Percentiles rank a stretch among this genome's conserved stretches.
Evolutionary conservation across 2,888 invertebrate species (phyloP).

Genomic region (Apeira syringaria): DNA sequence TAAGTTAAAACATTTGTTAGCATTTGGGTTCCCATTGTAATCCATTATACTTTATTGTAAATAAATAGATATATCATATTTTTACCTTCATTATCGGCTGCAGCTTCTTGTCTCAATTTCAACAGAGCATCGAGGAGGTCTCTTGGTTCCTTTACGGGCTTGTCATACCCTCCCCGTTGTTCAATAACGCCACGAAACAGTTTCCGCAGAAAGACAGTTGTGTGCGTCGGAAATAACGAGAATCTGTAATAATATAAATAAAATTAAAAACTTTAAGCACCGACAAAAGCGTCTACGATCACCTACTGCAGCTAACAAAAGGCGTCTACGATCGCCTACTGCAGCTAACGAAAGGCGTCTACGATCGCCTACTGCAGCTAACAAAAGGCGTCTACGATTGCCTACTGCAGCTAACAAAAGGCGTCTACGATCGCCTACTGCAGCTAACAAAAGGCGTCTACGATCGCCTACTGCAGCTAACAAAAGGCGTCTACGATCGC

Average conservation of each 20-base stretch:
- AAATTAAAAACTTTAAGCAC: too few relatives aligned
- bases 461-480: too few relatives aligned
- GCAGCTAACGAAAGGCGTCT: too few relatives aligned
- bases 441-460: too few relatives aligned
- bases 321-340: too few relatives aligned
- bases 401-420: too few relatives aligned
- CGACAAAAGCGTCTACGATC: too few relatives aligned
- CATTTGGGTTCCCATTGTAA: not conserved
- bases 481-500: too few relatives aligned
- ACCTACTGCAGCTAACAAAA: too few relatives aligned
- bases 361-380: too few relatives aligned
- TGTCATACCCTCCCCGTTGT: slow-evolving; percentile 42
- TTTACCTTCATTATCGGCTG: slow-evolving; percentile 41
- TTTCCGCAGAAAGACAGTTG: slow-evolving; percentile 42
- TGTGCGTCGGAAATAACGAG: slow-evolving; percentile 49
- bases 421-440: too few relatives aligned
- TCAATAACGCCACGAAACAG: slow-evolving; percentile 41
- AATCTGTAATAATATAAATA: slow-evolving; percentile 54
- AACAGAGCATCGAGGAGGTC: slow-evolving; percentile 58
- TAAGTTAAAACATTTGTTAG: not conserved
- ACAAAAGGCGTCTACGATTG: too few relatives aligned
- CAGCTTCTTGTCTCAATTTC: slow-evolving; percentile 50
- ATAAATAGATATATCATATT: not conserved
- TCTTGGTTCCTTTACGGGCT: slow-evolving; percentile 28
- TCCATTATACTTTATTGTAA: not conserved